Evolutionary conservation across 2,888 invertebrate species (phyloP), one percentile per base, ranked within the genome.

Genomic region (Elegia similella): DNA sequence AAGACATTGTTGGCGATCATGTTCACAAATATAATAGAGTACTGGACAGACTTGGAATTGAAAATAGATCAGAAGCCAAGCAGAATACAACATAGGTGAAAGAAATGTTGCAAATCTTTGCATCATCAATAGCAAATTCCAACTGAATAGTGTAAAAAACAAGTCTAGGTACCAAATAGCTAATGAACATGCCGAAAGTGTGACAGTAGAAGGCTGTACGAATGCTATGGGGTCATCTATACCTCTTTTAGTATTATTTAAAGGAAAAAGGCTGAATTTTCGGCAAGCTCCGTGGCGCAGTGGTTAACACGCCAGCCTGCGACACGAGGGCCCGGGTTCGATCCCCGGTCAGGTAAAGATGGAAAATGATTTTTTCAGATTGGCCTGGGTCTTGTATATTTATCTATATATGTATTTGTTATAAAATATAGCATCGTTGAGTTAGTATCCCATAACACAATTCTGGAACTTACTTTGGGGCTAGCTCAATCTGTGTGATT

Each of bases 101-200:
- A 61, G 34, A 16, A 38, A 62, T 65, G 55, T 16, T 57, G 56
- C 52, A 48, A 60, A 55, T 53, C 59, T 43, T 58, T 67, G 52
- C 64, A 64, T 55, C 56, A 65, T 52, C 59, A 63, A 55, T 65
- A 61, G 50, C 30, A 57, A 55, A 59, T 62, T 61, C 57, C 60
- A 55, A 30, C 60, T 66, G 42, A 57, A 68, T 65, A 53, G 47
- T 64, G 64, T 1, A 54, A 17, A 8, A 62, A 59, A n/a, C 63
- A 64, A 52, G 66, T 67, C 2, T n/a, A n/a, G n/a, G n/a, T 68
- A 70, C 55, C 17, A 61, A 29, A 44, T 65, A 7, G 61, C 62
- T 5, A 46, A 55, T 1, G 68, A 66, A 52, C 67, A 66, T 55
- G 67, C 64, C 10, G 66, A 69, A 63, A 71, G 62, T 44, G 66